A percentile compares a stretch with the other conserved stretches of the same genome.
These are phyloP conservation scores for Megaceryle torquata DNA, from an alignment of 2,113 vertebrate genomes.

Conservation along the genomic window DNA sequence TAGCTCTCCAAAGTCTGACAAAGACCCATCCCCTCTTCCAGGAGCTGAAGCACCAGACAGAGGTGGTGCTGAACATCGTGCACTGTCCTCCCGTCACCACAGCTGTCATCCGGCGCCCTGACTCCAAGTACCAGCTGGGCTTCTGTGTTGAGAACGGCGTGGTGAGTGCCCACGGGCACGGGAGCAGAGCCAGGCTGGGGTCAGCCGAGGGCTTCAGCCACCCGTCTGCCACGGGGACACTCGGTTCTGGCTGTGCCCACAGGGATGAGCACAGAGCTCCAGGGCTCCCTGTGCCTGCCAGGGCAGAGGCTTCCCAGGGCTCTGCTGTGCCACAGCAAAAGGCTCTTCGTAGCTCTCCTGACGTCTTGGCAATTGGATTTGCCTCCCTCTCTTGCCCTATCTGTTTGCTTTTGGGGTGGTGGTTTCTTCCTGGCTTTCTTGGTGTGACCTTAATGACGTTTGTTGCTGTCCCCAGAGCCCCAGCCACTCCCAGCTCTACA, in stretches of 20 bases:
- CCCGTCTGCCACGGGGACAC: neutral
- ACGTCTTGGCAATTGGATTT: accelerated
- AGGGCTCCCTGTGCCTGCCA: neutral
- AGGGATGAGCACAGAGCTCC: accelerated
- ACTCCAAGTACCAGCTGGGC: conserved; percentile 89
- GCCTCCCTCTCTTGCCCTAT: neutral
- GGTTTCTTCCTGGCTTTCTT: neutral
- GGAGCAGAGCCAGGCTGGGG: neutral
- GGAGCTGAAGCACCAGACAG: conserved; percentile 86
- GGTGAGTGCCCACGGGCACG: conserved; percentile 60
- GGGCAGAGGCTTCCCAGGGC: neutral
- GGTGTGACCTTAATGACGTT: neutral
- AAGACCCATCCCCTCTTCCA: conserved; percentile 21
- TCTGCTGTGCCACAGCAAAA: neutral
- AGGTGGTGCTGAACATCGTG: conserved; percentile 88
- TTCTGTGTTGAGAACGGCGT: conserved; percentile 96
- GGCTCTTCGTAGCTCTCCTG: neutral
- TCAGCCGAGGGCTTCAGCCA: accelerated
- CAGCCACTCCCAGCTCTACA: neutral
- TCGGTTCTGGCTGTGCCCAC: neutral
- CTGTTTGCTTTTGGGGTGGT: neutral
- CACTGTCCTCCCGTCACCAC: conserved; percentile 95
- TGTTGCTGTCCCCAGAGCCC: neutral
- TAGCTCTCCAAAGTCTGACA: neutral
- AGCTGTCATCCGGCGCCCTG: conserved; percentile 88